A percentile compares a stretch with the other conserved stretches of the same genome.
phyloP scores from a whole-genome alignment of 2,888 invertebrate species.

The Seira musarum region DNA sequence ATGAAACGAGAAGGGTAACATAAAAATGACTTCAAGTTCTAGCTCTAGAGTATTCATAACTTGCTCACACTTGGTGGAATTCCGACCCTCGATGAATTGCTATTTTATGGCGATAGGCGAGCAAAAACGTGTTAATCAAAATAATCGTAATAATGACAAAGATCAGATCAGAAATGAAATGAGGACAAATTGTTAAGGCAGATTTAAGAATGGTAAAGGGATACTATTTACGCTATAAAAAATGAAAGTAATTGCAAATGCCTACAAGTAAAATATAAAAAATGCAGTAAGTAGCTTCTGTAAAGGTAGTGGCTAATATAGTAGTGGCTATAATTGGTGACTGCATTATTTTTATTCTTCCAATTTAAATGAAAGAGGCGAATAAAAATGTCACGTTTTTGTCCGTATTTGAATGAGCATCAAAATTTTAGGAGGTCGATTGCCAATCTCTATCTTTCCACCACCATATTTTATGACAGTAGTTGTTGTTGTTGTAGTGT shows the following conservation, averaged over 20 bases:
- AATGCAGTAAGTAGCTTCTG: slow-evolving; percentile 18
- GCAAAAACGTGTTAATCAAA: slow-evolving; percentile 51
- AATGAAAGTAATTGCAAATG: slow-evolving; percentile 22
- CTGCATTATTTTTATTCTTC: slow-evolving; percentile 12
- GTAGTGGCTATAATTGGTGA: background rate
- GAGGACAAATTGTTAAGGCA: slow-evolving; percentile 53
- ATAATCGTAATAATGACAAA: slow-evolving; percentile 48
- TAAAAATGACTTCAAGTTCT: too few relatives aligned
- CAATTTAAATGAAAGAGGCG: slow-evolving; percentile 34
- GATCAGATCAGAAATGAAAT: slow-evolving; percentile 36
- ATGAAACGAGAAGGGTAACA: too few relatives aligned
- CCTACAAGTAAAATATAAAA: slow-evolving; percentile 6
- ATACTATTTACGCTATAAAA: slow-evolving; percentile 5
- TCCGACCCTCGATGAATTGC: background rate
- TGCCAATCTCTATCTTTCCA: background rate
- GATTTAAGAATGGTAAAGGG: slow-evolving; percentile 34
- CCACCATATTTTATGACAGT: too few relatives aligned
- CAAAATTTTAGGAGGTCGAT: slow-evolving; percentile 34
- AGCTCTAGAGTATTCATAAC: too few relatives aligned
- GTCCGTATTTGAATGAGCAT: slow-evolving; percentile 30
- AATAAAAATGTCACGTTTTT: slow-evolving; percentile 52
- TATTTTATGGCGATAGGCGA: slow-evolving; percentile 6
- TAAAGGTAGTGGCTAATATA: too few relatives aligned
- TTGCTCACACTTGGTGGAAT: background rate
- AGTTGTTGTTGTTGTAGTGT: background rate